Evolutionary conservation across 2,113 vertebrate genomes (phyloP).

Genomic region (Pelvicachromis taeniatus): DNA sequence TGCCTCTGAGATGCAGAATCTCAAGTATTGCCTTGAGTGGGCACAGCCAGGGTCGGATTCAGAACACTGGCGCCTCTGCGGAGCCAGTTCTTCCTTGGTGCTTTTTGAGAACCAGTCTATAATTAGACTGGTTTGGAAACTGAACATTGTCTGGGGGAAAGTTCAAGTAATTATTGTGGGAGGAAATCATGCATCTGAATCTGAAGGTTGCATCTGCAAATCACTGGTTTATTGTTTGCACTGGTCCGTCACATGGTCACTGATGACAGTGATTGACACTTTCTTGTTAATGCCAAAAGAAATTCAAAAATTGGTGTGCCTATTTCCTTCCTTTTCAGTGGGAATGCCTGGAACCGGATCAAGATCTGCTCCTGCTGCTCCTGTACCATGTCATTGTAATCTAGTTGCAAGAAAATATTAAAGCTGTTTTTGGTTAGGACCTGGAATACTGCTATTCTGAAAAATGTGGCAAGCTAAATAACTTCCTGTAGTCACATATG

Average conservation of each 20-base stretch:
- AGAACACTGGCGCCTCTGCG: not conserved
- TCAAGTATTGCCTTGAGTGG: not conserved
- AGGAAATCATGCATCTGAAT: not conserved
- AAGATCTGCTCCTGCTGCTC: not conserved
- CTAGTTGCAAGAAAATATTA: not conserved
- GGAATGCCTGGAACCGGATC: not conserved
- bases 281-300: not conserved
- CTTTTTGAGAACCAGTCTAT: not conserved
- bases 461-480: not conserved
- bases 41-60: not conserved
- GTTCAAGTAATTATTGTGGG: not conserved
- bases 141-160: not conserved
- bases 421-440: not conserved
- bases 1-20: not conserved
- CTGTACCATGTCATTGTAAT: rapidly evolving
- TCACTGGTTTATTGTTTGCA: not conserved
- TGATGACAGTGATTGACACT: not conserved
- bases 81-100: not conserved
- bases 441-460: not conserved
- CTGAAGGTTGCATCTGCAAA: not conserved
- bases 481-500: not conserved
- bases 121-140: not conserved
- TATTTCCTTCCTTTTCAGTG: not conserved
- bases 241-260: not conserved
- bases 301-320: not conserved